Percentiles rank a stretch among this genome's conserved stretches.
These are phyloP conservation scores for Epirrita christyi DNA, from an alignment of 2,888 invertebrate species.

Conservation along the genomic window DNA sequence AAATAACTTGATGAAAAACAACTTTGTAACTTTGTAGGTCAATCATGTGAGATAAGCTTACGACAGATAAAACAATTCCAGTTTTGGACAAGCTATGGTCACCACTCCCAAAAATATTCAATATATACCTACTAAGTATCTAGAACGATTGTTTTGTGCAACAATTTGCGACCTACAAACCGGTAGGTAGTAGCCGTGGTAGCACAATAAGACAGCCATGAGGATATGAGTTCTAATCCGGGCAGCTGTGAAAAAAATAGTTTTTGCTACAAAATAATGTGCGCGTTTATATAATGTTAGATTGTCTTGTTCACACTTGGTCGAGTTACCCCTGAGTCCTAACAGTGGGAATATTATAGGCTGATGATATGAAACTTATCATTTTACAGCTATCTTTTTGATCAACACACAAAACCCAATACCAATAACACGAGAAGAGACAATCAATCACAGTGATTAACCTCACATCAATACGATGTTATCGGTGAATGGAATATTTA, in stretches of 20 bases:
- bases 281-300: too few relatives aligned
- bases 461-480: constrained; percentile 63
- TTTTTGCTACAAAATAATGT: too few relatives aligned
- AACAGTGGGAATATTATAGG: too few relatives aligned
- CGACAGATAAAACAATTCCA: constrained; percentile 15
- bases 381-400: constrained; percentile 11
- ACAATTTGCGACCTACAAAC: constrained; percentile 1
- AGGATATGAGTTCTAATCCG: background rate
- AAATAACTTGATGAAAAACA: constrained; percentile 22
- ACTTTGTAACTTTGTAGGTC: constrained; percentile 40
- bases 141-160: constrained; percentile 16
- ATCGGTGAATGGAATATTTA: constrained; percentile 76
- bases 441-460: constrained; percentile 76
- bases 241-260: background rate
- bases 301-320: too few relatives aligned
- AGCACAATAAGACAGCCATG: background rate
- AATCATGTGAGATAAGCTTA: constrained; percentile 30
- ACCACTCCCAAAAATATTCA: constrained; percentile 15
- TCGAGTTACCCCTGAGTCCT: too few relatives aligned
- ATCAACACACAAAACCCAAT: constrained; percentile 38
- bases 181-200: too few relatives aligned
- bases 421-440: constrained; percentile 52
- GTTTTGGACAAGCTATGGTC: constrained; percentile 8
- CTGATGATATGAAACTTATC: constrained; percentile 1
- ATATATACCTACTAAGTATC: background rate